Evolutionary conservation across 2,888 invertebrate species (phyloP).

Genomic region (Drosophila mayaguana): DNA sequence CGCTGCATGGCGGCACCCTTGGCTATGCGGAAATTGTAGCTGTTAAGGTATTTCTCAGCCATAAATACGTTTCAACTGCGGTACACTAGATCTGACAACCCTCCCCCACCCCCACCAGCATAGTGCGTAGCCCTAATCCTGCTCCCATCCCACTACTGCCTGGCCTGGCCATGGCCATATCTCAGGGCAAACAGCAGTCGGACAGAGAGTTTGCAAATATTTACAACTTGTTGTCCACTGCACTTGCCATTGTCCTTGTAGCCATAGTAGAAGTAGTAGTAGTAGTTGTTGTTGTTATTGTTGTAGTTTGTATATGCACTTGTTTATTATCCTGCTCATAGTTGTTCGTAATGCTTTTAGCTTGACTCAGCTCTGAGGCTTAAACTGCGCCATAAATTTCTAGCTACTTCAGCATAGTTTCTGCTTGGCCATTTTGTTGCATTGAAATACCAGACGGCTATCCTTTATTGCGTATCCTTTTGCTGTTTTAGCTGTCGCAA

Average conservation of each 20-base stretch:
- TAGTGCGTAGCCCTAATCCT: neutral
- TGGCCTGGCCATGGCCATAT: conserved; percentile 51
- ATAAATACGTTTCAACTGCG: conserved; percentile 58
- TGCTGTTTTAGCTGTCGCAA: conserved; percentile 47
- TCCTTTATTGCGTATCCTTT: conserved; percentile 30
- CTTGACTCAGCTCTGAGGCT: conserved; percentile 72
- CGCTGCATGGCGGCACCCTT: conserved; percentile 93
- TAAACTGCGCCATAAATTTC: conserved; percentile 66
- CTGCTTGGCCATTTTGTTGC: conserved; percentile 43
- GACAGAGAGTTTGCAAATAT: conserved; percentile 60
- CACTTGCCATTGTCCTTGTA: conserved; percentile 34
- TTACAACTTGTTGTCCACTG: conserved; percentile 71
- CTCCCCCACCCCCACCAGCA: neutral
- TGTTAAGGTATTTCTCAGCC: conserved; percentile 91
- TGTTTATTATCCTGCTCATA: conserved; percentile 71
- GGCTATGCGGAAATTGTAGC: conserved; percentile 98
- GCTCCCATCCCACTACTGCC: neutral
- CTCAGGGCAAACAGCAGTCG: conserved; percentile 62
- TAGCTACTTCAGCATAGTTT: conserved; percentile 59
- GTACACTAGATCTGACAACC: conserved; percentile 40
- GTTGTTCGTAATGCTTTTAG: conserved; percentile 72
- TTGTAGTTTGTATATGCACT: conserved; percentile 50
- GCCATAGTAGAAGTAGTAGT: conserved; percentile 12
- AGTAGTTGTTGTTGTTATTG: conserved; percentile 28
- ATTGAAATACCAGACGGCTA: conserved; percentile 6